These are phyloP conservation scores for Aurelia sp. DNA, from an alignment of 30 jellyfish, hydroid and myxozoan genomes.

Conservation along the genomic window DNA sequence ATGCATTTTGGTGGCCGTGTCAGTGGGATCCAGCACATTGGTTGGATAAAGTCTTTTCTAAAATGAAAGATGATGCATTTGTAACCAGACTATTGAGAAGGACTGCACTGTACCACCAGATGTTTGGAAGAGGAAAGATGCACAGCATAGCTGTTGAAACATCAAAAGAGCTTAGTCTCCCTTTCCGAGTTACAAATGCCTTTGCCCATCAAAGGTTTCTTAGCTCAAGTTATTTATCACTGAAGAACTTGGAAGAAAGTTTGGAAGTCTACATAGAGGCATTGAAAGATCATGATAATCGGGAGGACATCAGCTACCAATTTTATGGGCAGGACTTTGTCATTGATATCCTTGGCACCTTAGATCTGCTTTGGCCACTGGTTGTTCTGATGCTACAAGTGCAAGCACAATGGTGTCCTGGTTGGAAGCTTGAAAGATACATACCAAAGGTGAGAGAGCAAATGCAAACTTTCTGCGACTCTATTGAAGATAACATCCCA, in stretches of 20 bases:
- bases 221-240: constrained; percentile 53
- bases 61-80: constrained; percentile 11
- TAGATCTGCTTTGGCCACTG: constrained; percentile 48
- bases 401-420: constrained; percentile 70
- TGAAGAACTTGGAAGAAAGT: constrained; percentile 26
- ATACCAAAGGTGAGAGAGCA: constrained; percentile 17
- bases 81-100: constrained; percentile 18
- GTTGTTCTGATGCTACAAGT: constrained; percentile 28
- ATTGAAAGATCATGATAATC: constrained; percentile 50
- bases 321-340: constrained; percentile 50
- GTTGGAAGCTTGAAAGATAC: constrained; percentile 31
- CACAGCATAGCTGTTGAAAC: constrained; percentile 27
- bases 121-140: constrained; percentile 39
- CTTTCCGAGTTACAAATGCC: constrained; percentile 40
- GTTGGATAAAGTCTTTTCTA: constrained; percentile 39
- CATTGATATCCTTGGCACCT: constrained; percentile 28
- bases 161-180: constrained; percentile 25
- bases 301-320: constrained; percentile 29
- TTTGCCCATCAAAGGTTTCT: constrained; percentile 46
- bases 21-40: constrained; percentile 53
- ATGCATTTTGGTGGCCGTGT: constrained; percentile 54
- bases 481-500: not conserved
- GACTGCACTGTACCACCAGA: constrained; percentile 26
- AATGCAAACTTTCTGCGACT: not conserved
- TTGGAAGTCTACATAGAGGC: constrained; percentile 44